phyloP scores from a whole-genome alignment of 2,888 invertebrate genomes.

The Acrobeloides nanus region DNA sequence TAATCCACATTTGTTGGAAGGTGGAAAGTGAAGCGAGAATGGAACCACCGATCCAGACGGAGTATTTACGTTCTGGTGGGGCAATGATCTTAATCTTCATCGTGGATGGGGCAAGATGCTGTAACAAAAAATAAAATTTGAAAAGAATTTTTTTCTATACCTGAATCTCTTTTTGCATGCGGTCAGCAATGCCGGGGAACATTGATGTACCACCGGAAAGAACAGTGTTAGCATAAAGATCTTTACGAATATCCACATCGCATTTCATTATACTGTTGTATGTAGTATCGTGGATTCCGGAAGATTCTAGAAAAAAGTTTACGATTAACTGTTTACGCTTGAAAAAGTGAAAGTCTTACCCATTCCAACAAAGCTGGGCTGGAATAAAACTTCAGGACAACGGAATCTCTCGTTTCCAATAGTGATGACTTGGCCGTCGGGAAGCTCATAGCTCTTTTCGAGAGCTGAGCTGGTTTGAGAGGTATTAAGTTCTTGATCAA shows the following conservation, averaged over 20 bases:
- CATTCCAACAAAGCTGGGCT: slow-evolving; percentile 74
- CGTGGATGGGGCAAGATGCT: slow-evolving; percentile 35
- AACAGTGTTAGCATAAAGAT: slow-evolving; percentile 52
- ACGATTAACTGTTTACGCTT: too few species aligned
- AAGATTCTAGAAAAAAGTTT: too few species aligned
- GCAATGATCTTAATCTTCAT: slow-evolving; percentile 48
- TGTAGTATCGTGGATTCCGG: slow-evolving; percentile 56
- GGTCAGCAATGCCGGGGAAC: slow-evolving; percentile 92
- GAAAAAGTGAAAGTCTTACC: too few species aligned
- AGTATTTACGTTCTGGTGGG: slow-evolving; percentile 79
- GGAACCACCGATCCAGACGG: slow-evolving; percentile 95
- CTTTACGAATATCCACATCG: slow-evolving; percentile 71
- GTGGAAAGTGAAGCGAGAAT: slow-evolving; percentile 82
- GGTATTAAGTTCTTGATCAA: slow-evolving; percentile 89
- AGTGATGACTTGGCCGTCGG: slow-evolving; percentile 69
- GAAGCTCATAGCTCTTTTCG: slow-evolving; percentile 82
- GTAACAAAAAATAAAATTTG: too few species aligned
- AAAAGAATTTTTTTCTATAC: too few species aligned
- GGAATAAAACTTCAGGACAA: slow-evolving; percentile 80
- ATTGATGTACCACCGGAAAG: slow-evolving; percentile 64
- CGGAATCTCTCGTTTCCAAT: slow-evolving; percentile 67
- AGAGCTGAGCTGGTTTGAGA: slow-evolving; percentile 80
- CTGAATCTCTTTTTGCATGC: slow-evolving; percentile 63
- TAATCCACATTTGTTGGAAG: slow-evolving; percentile 80
- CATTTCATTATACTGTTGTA: slow-evolving; percentile 92